Evolutionary conservation across 2,888 invertebrate species (phyloP), one percentile per base, ranked within the genome.

Genomic region (Cryptus armator): DNA sequence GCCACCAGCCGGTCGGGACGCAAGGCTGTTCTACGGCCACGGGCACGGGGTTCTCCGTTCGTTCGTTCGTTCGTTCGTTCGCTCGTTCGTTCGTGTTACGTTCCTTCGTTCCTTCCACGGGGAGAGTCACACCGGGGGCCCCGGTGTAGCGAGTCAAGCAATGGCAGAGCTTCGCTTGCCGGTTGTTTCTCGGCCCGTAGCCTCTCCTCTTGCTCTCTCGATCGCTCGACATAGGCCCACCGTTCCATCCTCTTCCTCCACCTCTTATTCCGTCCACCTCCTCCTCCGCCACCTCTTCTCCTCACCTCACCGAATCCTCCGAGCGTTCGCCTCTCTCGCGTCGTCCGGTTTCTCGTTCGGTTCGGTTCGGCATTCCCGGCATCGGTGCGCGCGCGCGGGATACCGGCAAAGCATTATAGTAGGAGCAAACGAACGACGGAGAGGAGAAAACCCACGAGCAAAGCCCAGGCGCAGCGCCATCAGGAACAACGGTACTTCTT

Each of bases 401-500:
- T 56, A 53, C 53, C 64, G 56, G 56, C 56, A 44, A 83, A 64
- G 32, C 68, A 51, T 19, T 37, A 59, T 4, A 46, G 70, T 37
- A 53, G 37, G 71, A 53, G 53, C 16, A 12, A 14, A 71, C 53
- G 46, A 37, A 59, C 37, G 14, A 19, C 76, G 48, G 9, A 19
- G 71, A 53, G 48, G 56, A 59, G 74, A 59, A 16, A 48, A 74
- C 53, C 68, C 66, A 68, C 72, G 67, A 74, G 59, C 62, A 32
- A 72, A 77, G 53, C 74, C 59, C 44, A 51, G 14, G 53, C 29
- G 79, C 81, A 86, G 62, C 66, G 82, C 81, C 77, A 78, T 81
- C 92, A 90, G 91, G 89, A 92, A 89, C 93, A 93, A 93, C 93
- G 93, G 93, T 92, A 93, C 92, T 92, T 92, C 90, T 89, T 79